Conservation (phyloP, 2,113 vertebrate genomes). For the Leptosomus discolor region DNA sequence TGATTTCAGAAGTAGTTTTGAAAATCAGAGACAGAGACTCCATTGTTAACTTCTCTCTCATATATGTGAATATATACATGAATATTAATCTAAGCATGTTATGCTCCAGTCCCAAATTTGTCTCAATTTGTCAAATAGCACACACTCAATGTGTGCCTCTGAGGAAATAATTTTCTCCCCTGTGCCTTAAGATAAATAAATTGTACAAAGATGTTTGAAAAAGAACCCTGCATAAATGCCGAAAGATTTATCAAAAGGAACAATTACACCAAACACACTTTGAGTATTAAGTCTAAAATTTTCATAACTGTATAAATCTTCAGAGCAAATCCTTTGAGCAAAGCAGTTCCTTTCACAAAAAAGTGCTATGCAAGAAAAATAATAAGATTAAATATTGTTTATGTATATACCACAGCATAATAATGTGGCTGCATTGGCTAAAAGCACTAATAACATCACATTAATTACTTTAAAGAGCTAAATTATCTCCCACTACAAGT, state of each 20-base stretch:
- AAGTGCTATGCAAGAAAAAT: neutral
- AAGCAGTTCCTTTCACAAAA: neutral
- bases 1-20: neutral
- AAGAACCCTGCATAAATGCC: neutral
- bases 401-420: neutral
- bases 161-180: neutral
- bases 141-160: neutral
- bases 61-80: neutral
- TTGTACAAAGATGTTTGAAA: neutral
- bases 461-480: neutral
- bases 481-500: neutral
- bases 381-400: neutral
- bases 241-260: neutral
- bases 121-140: neutral
- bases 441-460: constrained; percentile 2
- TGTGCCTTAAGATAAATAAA: neutral
- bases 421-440: neutral
- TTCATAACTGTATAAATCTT: neutral
- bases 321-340: neutral
- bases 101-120: neutral
- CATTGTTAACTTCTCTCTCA: neutral
- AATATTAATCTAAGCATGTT: neutral
- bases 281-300: neutral
- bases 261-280: neutral
- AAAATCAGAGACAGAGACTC: neutral